Evolutionary conservation across 2,113 vertebrate genomes (phyloP).

Genomic region (Colius striatus): DNA sequence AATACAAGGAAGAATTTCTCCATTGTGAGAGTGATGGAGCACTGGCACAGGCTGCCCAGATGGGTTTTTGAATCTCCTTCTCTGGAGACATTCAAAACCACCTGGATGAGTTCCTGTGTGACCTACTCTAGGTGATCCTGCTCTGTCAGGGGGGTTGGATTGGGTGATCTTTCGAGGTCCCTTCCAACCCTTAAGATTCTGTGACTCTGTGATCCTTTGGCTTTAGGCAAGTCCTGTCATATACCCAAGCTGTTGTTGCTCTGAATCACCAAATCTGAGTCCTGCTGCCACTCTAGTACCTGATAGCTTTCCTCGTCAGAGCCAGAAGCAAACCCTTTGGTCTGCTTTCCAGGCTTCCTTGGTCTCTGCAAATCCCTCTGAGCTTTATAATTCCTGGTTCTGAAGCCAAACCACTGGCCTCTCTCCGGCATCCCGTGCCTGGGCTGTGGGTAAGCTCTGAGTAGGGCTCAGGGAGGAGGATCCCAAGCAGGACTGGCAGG

Average conservation of each 20-base stretch:
- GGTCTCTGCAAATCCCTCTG: neutral
- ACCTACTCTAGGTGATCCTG: too few relatives aligned
- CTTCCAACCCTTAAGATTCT: too few relatives aligned
- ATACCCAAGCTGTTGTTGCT: neutral
- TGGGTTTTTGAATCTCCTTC: too few relatives aligned
- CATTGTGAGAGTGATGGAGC: too few relatives aligned
- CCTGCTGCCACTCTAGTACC: neutral
- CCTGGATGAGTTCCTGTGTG: too few relatives aligned
- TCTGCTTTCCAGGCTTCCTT: neutral
- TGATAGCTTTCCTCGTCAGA: neutral
- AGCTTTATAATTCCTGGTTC: neutral
- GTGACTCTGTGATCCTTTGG: neutral
- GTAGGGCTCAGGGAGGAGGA: neutral
- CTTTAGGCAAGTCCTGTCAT: neutral
- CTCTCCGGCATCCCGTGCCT: neutral
- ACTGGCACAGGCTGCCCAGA: too few relatives aligned
- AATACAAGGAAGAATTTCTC: too few relatives aligned
- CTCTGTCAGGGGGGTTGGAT: too few relatives aligned
- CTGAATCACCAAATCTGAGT: constrained; percentile 3
- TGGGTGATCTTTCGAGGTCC: too few relatives aligned
- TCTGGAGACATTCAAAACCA: too few relatives aligned
- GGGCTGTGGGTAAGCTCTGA: neutral
- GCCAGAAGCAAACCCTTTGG: neutral
- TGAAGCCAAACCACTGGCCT: neutral
- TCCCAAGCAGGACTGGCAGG: rapidly evolving